Evolutionary conservation across 1,140 invertebrate genomes (phyloP).

Genomic region (Acyrthosiphon pisum): DNA sequence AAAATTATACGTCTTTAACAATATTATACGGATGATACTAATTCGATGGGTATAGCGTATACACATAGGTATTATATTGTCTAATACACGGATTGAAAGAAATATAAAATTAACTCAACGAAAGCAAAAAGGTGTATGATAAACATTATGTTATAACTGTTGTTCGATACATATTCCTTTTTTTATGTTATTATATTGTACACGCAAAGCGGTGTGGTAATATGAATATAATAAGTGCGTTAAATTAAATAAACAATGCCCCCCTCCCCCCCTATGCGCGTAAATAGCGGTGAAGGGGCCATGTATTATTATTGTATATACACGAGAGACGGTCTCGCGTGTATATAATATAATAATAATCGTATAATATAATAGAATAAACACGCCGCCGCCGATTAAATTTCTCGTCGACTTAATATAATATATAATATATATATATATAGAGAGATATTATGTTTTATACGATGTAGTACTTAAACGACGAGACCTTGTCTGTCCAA

Average conservation of each 20-base stretch:
- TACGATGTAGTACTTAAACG: neutral
- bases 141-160: neutral
- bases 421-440: neutral
- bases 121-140: neutral
- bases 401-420: neutral
- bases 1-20: neutral
- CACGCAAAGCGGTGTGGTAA: neutral
- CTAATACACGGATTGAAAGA: neutral
- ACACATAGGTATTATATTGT: neutral
- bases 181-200: neutral
- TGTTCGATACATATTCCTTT: neutral
- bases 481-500: conserved; percentile 10
- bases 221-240: neutral
- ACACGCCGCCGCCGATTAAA: neutral
- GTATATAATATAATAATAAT: neutral
- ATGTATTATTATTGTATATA: neutral
- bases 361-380: conserved; percentile 3
- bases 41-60: neutral
- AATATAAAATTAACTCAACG: neutral
- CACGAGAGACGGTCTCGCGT: neutral
- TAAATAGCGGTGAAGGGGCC: neutral
- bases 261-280: neutral
- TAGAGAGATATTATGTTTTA: neutral
- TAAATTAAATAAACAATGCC: conserved; percentile 10
- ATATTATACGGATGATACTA: neutral